Conservation (phyloP, 2,888 invertebrate species). For the Campoletis raptor region DNA sequence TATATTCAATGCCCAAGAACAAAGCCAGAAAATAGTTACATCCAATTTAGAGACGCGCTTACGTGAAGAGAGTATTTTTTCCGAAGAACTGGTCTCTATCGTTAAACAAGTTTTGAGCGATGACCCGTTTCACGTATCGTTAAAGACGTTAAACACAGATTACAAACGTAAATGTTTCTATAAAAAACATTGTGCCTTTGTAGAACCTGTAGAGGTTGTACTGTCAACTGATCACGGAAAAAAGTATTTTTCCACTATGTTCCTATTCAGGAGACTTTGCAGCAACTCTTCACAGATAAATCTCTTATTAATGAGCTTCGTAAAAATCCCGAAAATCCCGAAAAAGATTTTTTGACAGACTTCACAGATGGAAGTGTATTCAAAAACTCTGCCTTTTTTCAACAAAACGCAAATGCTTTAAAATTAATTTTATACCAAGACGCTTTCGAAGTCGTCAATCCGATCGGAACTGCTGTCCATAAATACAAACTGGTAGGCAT, state of each 20-base stretch:
- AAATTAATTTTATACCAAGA: conserved; percentile 71
- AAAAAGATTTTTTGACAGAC: conserved; percentile 68
- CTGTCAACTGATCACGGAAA: not conserved
- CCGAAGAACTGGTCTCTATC: conserved; percentile 54
- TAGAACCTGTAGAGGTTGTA: conserved; percentile 6
- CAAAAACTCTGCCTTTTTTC: conserved; percentile 69
- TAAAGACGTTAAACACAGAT: conserved; percentile 34
- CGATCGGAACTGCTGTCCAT: conserved; percentile 64
- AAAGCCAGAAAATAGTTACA: conserved; percentile 55
- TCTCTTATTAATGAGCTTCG: not conserved
- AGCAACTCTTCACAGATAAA: conserved; percentile 15
- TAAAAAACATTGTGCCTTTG: conserved; percentile 63
- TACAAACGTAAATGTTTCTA: conserved; percentile 64
- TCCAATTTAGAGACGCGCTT: conserved; percentile 53
- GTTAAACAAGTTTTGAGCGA: conserved; percentile 49
- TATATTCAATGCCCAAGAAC: conserved; percentile 60
- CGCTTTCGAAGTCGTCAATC: conserved; percentile 71
- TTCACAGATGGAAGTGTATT: conserved; percentile 72
- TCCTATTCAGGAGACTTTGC: conserved; percentile 24
- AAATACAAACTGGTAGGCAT: conserved; percentile 71
- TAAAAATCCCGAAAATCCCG: conserved; percentile 13
- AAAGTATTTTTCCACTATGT: conserved; percentile 23
- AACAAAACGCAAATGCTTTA: conserved; percentile 69
- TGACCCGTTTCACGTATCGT: conserved; percentile 32
- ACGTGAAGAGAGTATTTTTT: conserved; percentile 20